phyloP scores from a whole-genome alignment of 2,888 invertebrate genomes.

The Ptychoptera contaminata region DNA sequence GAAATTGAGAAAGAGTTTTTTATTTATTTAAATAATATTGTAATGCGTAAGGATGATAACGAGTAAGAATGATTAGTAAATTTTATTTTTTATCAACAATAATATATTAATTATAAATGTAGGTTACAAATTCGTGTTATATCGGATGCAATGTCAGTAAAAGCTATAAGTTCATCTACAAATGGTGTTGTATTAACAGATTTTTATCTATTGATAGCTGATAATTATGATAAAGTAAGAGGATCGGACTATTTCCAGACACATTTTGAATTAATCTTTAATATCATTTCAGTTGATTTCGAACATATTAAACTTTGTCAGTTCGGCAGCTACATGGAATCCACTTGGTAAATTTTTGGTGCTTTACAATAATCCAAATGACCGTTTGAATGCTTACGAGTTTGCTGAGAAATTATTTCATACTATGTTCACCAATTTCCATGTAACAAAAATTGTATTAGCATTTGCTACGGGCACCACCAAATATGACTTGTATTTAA shows the following conservation, averaged over 20 bases:
- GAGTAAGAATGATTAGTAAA: neutral
- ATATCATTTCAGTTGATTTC: neutral
- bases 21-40: slow-evolving; percentile 18
- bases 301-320: slow-evolving; percentile 13
- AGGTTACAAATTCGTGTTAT: slow-evolving; percentile 15
- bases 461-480: slow-evolving; percentile 18
- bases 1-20: slow-evolving; percentile 24
- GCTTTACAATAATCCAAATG: slow-evolving; percentile 20
- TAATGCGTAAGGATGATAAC: neutral
- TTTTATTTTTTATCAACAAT: too few species aligned
- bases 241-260: neutral
- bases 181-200: slow-evolving; percentile 13
- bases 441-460: slow-evolving; percentile 23
- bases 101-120: too few species aligned
- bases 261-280: too few species aligned
- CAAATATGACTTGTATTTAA: slow-evolving; percentile 21
- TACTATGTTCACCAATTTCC: slow-evolving; percentile 17
- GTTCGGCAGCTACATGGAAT: slow-evolving; percentile 23
- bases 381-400: slow-evolving; percentile 9
- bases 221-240: slow-evolving; percentile 15
- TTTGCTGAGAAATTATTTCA: slow-evolving; percentile 19
- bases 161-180: neutral
- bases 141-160: slow-evolving; percentile 13
- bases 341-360: slow-evolving; percentile 26
- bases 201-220: slow-evolving; percentile 24